Evolutionary conservation across 2,888 invertebrate species (phyloP), one percentile per base, ranked within the genome.

Genomic region (Copidosoma aretas): DNA sequence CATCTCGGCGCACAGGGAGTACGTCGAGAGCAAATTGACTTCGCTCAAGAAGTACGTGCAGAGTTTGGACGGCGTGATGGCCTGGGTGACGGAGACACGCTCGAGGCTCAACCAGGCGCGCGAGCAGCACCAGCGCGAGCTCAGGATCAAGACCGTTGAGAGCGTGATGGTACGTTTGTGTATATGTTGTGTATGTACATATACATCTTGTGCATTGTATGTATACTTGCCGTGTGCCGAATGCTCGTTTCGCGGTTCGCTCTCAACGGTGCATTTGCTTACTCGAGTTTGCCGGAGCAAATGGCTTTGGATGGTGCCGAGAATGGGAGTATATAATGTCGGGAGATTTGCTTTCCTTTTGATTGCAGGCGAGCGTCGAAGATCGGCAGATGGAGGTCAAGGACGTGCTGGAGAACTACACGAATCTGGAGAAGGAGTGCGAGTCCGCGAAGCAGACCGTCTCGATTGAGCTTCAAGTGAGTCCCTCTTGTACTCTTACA

Each of bases 341-440:
- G n/a, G n/a, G n/a, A n/a, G 10, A 32, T 15, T 46, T 46, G 43
- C 17, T 46, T 46, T 10, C 3, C 19, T 2, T 12, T 3, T 52
- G 32, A 17, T 73, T 67, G 8, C 76, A 87, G 87, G 82, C 78
- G 5, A 80, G 81, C 53, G 84, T 88, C 17, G 79, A 82, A 69
- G 89, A 89, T 75, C 87, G 86, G 61, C 88, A 88, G 78, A 84
- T 86, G 70, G 89, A 89, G 78, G 86, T 90, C 52, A 87, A 86
- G 75, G 89, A 89, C 75, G 86, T 89, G 56, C 78, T 90, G 58
- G 89, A 89, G 80, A 89, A 89, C 82, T 90, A 87, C 81, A 88
- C 87, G 64, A 88, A 89, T 82, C 81, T 90, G 76, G 90, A 90
- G 72, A 85, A 86, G 74, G 86, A 86, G 73, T 86, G 86, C 73